Evolutionary conservation across 2,888 invertebrate genomes (phyloP), one percentile per base, ranked within the genome.

Genomic region (Nudaria mundana): DNA sequence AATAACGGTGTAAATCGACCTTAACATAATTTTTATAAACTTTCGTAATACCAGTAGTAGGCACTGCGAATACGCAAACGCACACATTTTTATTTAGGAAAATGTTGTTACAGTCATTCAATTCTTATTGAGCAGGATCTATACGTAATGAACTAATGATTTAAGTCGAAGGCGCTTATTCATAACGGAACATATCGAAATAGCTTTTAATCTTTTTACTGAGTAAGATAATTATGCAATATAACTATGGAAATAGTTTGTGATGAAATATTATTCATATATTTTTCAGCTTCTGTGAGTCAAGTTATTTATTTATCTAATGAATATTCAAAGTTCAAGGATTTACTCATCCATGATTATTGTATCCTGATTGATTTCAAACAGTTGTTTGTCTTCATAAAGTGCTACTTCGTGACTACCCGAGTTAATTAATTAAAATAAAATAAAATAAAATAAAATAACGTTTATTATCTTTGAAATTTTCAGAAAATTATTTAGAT

Each of bases 191-290:
- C 46, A 44, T 38, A 31, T 49, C 30, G 5, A 42, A 44, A 46
- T 44, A 44, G 33, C 39, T 37, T 36, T 26, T 45, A 41, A 22
- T 34, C 37, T 52, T 57, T 54, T 45, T 46, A 36, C 36, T 40
- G 31, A 38, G 39, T 40, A 44, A 32, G 33, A 37, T 37, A 34
- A 31, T 55, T 41, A 37, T 28, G 43, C 10, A 41, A 45, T 47
- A 14, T 40, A 54, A 36, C 41, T 51, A 41, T 30, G 3, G 30
- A 40, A 50, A 28, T 47, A 42, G 51, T 37, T 46, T 48, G 28
- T 51, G 51, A 43, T 30, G 34, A 25, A 26, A 29, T 32, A 18
- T 46, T 53, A 32, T 45, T 25, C 24, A 18, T 31, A 37, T 40
- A 41, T 48, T 44, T 36, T 28, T 14, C 28, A 30, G 11, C 13